Percentiles rank a stretch among this genome's conserved stretches.
phyloP scores from a whole-genome alignment of 2,113 vertebrate species.

The Psittacula cyanocephala region DNA sequence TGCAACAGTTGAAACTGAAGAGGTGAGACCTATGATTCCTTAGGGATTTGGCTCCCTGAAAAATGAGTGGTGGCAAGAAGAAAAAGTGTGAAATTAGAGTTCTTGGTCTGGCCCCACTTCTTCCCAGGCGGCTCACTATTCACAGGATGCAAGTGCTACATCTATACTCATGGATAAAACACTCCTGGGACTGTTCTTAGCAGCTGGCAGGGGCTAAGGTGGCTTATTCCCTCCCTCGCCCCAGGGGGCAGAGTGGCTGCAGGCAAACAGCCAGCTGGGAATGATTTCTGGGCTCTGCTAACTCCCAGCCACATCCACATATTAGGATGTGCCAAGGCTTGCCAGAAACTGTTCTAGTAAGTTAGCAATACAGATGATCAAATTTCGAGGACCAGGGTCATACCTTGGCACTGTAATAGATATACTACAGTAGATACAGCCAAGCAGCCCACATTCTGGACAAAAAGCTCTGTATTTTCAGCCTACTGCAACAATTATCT shows the following conservation, averaged over 20 bases:
- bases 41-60: neutral
- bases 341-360: neutral
- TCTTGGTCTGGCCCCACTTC: neutral
- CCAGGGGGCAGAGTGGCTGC: neutral
- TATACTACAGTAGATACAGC: neutral
- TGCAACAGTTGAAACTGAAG: neutral
- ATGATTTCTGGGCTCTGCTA: neutral
- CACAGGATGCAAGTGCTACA: neutral
- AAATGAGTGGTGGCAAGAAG: neutral
- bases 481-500: neutral
- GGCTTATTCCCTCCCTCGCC: neutral
- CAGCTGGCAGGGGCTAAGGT: neutral
- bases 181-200: fast-evolving
- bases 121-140: neutral
- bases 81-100: neutral
- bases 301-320: neutral
- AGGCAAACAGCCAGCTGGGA: neutral
- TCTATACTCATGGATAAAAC: neutral
- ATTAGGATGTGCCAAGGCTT: neutral
- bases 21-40: neutral
- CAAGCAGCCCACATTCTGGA: neutral
- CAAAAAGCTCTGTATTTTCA: constrained; percentile 1
- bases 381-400: neutral
- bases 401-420: neutral
- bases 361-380: neutral